These are phyloP conservation scores for Epistrophella euchroma DNA, from an alignment of 2,888 invertebrate species.

Conservation along the genomic window DNA sequence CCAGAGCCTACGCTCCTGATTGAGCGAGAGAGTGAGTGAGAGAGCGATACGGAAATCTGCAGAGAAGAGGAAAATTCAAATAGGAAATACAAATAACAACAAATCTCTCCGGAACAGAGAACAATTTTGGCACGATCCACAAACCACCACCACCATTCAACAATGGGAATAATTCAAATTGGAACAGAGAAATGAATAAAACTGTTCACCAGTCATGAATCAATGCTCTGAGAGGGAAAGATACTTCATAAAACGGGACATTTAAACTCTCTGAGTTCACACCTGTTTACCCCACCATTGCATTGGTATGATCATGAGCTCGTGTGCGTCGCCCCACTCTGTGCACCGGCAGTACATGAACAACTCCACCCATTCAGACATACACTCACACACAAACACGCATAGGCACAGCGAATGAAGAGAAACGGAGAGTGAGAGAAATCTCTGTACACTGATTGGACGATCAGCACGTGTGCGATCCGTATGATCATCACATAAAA, in stretches of 20 bases:
- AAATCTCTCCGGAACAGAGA: conserved; percentile 65
- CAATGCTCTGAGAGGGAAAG: conserved; percentile 30
- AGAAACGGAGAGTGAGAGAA: conserved; percentile 53
- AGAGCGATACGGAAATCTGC: conserved; percentile 15
- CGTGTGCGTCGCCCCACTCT: conserved; percentile 42
- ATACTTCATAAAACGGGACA: conserved; percentile 27
- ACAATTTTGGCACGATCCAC: conserved; percentile 61
- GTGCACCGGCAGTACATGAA: conserved; percentile 13
- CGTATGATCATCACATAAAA: conserved; percentile 50
- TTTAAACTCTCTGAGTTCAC: conserved; percentile 37
- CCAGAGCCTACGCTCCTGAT: conserved; percentile 11
- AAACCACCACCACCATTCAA: conserved; percentile 57
- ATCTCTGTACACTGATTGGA: conserved; percentile 74
- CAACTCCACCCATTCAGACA: conserved; percentile 71
- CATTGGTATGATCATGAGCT: conserved; percentile 32
- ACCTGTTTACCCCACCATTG: conserved; percentile 72
- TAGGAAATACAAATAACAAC: conserved; percentile 38
- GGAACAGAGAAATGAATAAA: conserved; percentile 60
- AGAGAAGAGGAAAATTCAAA: conserved; percentile 25
- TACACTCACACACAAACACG: conserved; percentile 19
- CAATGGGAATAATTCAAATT: conserved; percentile 57
- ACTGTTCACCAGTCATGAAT: conserved; percentile 46
- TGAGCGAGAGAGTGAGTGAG: conserved; percentile 25
- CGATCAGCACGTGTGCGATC: conserved; percentile 75
- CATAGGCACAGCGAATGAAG: not conserved